phyloP scores from a whole-genome alignment of 2,113 vertebrate species.

The Mohoua ochrocephala region DNA sequence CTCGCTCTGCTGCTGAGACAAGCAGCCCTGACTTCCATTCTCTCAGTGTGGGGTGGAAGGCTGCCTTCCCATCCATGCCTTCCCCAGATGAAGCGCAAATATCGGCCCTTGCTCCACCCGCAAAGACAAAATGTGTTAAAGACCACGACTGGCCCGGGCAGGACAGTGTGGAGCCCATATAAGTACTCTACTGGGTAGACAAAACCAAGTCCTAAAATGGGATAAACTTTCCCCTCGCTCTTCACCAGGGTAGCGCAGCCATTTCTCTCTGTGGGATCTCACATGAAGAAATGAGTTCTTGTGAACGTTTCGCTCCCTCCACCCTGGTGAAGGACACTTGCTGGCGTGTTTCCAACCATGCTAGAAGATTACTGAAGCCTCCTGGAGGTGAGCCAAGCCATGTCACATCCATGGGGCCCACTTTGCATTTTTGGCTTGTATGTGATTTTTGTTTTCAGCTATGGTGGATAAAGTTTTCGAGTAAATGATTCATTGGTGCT shows the following conservation, averaged over 20 bases:
- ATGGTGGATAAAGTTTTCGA: conserved; percentile 32
- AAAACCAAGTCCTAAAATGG: not conserved
- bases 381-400: conserved; percentile 67
- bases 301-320: not conserved
- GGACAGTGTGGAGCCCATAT: not conserved
- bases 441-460: conserved; percentile 45
- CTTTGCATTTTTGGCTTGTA: conserved; percentile 14
- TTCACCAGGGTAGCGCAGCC: not conserved
- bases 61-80: not conserved
- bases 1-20: not conserved
- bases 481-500: not conserved
- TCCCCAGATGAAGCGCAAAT: not conserved
- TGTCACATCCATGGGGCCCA: conserved; percentile 57
- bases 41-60: not conserved
- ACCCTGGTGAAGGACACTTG: conserved; percentile 28
- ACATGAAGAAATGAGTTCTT: not conserved
- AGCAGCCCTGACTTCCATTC: not conserved
- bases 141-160: not conserved
- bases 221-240: not conserved
- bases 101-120: not conserved
- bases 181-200: not conserved
- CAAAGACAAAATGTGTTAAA: not conserved
- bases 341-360: conserved; percentile 29
- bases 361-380: conserved; percentile 67
- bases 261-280: not conserved